Evolutionary conservation across 2,113 vertebrate genomes (phyloP).

Genomic region (Notiomystis cincta): DNA sequence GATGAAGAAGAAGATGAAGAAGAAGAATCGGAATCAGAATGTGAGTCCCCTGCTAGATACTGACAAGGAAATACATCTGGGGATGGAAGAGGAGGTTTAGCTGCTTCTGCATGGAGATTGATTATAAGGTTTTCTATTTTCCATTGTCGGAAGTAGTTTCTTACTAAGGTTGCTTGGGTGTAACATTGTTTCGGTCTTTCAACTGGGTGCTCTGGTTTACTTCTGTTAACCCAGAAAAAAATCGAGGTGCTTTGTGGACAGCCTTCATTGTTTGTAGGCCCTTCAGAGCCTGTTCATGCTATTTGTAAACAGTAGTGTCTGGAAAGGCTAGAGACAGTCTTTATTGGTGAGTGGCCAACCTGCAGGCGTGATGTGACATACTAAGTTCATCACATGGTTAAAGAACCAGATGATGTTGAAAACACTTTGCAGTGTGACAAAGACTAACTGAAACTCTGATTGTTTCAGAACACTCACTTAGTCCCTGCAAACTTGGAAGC

Average conservation of each 20-base stretch:
- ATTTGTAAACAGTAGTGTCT: not conserved
- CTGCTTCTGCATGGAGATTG: not conserved
- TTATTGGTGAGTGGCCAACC: not conserved
- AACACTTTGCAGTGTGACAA: not conserved
- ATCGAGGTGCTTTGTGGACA: not conserved
- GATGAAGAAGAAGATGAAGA: slow-evolving; percentile 88
- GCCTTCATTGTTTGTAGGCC: not conserved
- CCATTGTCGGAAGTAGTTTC: not conserved
- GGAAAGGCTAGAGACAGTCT: not conserved
- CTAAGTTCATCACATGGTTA: not conserved
- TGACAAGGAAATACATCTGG: not conserved
- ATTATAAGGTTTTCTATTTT: not conserved
- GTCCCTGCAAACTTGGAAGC: not conserved
- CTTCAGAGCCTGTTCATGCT: not conserved
- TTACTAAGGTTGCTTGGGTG: not conserved
- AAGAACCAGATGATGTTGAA: not conserved
- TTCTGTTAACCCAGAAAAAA: not conserved
- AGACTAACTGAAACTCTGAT: not conserved
- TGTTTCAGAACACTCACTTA: not conserved
- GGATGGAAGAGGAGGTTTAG: not conserved
- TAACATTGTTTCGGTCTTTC: not conserved
- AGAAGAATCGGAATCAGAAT: slow-evolving; percentile 86
- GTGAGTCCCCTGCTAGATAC: slow-evolving; percentile 62
- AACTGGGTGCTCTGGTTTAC: not conserved
- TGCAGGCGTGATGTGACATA: not conserved